Evolutionary conservation across 2,113 vertebrate species (phyloP), one percentile per base, ranked within the genome.

Genomic region (Chamaea fasciata): DNA sequence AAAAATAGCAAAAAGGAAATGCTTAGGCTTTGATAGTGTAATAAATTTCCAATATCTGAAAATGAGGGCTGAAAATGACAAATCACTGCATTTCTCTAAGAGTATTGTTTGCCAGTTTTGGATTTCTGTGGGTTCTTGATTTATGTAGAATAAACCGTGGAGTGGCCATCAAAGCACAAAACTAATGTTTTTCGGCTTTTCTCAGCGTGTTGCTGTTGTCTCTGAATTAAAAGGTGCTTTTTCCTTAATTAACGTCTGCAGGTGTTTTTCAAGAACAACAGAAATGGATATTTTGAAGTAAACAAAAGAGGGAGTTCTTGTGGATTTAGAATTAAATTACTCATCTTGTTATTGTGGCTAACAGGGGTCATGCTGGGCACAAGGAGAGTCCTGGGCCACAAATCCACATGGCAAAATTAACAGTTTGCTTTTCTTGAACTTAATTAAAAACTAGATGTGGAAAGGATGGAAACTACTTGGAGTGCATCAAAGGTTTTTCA

Each of bases 251-350:
- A 91, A 80, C 47, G 94, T 35, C 93, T 86, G 87, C 64, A 89
- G 77, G 81, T 94, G 82, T 90, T 78, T 92, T 82, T 95, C 35
- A 83, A 74, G 92, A 78, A 83, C 65, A 80, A 37, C 70, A 92
- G 91, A 95, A 97, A 96, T 94, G 92, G 90, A 57, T 96, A 60
- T 94, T 95, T 88, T 68, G 74, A 95, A 92, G 95, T 97, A 97
- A 98, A 96, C 96, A 97, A 95, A 83, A 39, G 85, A 73, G 87
- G 68, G 85, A 93, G 81, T 94, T 96, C 94, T 90, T 83, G 90
- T 92, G 94, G 90, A 74, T 83, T 87, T 80, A 68, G 75, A 94
- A 91, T 85, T 97, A 94, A 97, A 97, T 98, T 96, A 96, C 95
- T 98, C 95, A 96, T 96, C 92, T 92, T 90, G 88, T 97, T 97